Evolutionary conservation across 2,797 vertebrate species (phyloP).

Genomic region (Paedocypris micromegethes): DNA sequence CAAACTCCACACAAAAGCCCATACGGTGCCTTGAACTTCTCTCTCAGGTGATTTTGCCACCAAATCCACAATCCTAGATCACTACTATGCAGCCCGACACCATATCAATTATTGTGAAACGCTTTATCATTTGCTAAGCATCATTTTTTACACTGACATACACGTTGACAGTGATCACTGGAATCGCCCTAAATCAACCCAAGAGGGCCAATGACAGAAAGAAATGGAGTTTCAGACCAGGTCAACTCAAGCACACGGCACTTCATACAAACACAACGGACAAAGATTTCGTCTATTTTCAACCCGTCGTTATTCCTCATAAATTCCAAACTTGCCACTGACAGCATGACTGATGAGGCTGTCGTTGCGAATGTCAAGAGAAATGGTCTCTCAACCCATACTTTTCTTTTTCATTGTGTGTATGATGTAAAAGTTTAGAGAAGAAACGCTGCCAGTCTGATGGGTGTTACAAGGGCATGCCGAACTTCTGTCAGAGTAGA

Average conservation of each 20-base stretch:
- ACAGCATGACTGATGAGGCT: constrained; percentile 81
- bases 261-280: constrained; percentile 52
- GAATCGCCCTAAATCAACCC: constrained; percentile 60
- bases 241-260: constrained; percentile 39
- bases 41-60: too few relatives aligned
- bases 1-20: too few relatives aligned
- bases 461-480: constrained; percentile 72
- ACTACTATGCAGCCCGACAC: too few relatives aligned
- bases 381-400: constrained; percentile 73
- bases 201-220: constrained; percentile 65
- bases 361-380: constrained; percentile 75
- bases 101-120: not conserved
- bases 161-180: constrained; percentile 31
- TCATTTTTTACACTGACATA: constrained; percentile 1
- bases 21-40: too few relatives aligned
- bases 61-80: too few relatives aligned
- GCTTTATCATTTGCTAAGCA: constrained; percentile 15
- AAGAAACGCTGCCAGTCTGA: constrained; percentile 66
- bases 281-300: constrained; percentile 63
- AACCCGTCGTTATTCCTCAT: constrained; percentile 77
- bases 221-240: constrained; percentile 63
- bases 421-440: constrained; percentile 63
- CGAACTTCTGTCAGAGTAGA: constrained; percentile 59
- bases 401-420: constrained; percentile 72
- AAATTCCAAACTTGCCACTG: constrained; percentile 74